These are phyloP conservation scores for Lanius ludovicianus DNA, from an alignment of 2,113 vertebrate species.

Conservation along the genomic window DNA sequence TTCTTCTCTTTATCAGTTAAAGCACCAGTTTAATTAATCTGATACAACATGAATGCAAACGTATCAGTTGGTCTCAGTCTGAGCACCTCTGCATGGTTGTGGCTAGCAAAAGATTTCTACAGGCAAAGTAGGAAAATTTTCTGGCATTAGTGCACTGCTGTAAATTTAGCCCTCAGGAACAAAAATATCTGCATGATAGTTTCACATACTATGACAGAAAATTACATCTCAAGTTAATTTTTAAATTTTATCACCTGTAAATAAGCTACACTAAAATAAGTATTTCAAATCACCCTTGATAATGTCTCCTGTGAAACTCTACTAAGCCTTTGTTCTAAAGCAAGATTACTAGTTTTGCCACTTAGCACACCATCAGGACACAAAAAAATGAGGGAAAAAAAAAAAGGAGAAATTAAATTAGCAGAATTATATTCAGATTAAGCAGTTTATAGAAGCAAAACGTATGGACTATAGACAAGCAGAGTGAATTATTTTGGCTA, in stretches of 20 bases:
- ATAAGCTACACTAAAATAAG: not conserved
- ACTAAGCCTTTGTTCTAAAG: not conserved
- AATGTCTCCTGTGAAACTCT: not conserved
- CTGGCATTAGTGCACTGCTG: not conserved
- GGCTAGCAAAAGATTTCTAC: not conserved
- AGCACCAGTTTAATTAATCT: not conserved
- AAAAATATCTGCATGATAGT: not conserved
- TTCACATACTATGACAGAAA: not conserved
- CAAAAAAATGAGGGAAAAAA: not conserved
- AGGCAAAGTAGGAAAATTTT: not conserved
- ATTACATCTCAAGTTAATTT: not conserved
- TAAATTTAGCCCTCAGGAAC: not conserved
- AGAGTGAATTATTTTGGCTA: not conserved
- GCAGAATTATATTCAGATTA: not conserved
- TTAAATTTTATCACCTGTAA: not conserved
- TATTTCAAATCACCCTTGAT: not conserved
- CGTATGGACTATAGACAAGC: not conserved
- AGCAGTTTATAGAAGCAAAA: not conserved
- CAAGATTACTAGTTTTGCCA: not conserved
- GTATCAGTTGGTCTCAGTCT: not conserved
- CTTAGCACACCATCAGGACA: not conserved
- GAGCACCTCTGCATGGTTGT: not conserved
- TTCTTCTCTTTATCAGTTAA: slow-evolving; percentile 49
- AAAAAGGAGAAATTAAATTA: not conserved
- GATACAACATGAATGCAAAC: not conserved